Base-by-base conservation (phyloP, 2,888 invertebrate genomes). In the Brachyopa scutellaris region DNA sequence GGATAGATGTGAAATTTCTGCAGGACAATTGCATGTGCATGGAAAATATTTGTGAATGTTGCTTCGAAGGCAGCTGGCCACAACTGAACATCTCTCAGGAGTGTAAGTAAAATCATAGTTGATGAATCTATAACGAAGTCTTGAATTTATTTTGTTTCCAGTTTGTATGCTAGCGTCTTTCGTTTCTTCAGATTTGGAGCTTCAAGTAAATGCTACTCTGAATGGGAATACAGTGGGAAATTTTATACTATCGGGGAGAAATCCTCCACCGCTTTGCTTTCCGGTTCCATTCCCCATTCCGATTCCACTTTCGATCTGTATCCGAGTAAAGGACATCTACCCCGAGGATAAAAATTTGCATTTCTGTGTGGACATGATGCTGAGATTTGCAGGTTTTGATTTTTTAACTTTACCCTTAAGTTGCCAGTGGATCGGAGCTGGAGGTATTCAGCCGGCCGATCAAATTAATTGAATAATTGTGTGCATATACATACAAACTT, bases 241-340 rank as follows among this genome's bases (percentile, higher is more conserved):
- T 7, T 80, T 70, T 38, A 40, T 40, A 11, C 23, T 80, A 6
- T 64, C 69, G 0, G 80, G 80, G 36, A 69, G 51, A 5, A 80
- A 80, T 53, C 80, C 80, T 1, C 80, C 76, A 2, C 80, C 80
- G 6, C 0, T 80, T 7, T 80, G 80, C 19, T 64, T 80, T n/a
- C 64, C 69, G n/a, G 57, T 80, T 8, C 73, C 74, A 3, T 57
- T 80, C 31, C 74, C 74, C 0, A 62, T 74, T 13, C 80, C 74
- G 1, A 69, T 80, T 64, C 74, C 80, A n/a, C 51, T 80, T 4
- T 1, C 29, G 1, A 36, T 80, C 42, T 80, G 80, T n/a, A 11
- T 70, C 3, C 33, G 51, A 13, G 76, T 31, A 7, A 74, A 42
- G 59, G 69, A 80, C n/a, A 70, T 80, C 17, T 76, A 70, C 23